Conservation (phyloP, 2,888 invertebrate genomes). For the Vanessa cardui region DNA sequence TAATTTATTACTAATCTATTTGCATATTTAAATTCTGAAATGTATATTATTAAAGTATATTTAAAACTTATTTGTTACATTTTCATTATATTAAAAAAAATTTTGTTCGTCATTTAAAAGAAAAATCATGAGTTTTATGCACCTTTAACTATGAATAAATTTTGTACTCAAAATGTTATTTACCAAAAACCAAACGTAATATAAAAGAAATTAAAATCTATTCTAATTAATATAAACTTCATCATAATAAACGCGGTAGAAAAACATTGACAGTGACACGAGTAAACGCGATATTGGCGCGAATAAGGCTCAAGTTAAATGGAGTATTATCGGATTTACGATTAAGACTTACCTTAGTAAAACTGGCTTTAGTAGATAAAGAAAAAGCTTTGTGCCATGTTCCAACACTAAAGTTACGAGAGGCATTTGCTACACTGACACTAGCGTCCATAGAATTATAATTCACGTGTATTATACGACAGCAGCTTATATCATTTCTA, state of each 20-base stretch:
- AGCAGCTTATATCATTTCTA: slow-evolving; percentile 28
- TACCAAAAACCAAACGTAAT: not conserved
- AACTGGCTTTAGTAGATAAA: slow-evolving; percentile 29
- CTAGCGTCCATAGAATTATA: slow-evolving; percentile 34
- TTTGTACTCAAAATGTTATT: not conserved
- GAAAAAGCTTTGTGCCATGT: slow-evolving; percentile 38
- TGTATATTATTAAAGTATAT: not conserved
- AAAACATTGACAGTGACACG: slow-evolving; percentile 14
- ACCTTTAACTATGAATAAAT: too few relatives aligned
- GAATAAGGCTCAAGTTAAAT: slow-evolving; percentile 37
- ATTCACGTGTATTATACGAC: slow-evolving; percentile 34
- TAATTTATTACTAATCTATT: not conserved
- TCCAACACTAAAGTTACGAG: slow-evolving; percentile 36
- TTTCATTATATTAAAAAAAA: not conserved
- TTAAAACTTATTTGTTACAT: not conserved
- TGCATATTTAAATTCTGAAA: not conserved
- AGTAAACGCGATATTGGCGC: slow-evolving; percentile 12
- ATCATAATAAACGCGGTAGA: slow-evolving; percentile 9
- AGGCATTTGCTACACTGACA: slow-evolving; percentile 30
- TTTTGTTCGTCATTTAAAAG: not conserved
- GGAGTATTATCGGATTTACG: slow-evolving; percentile 41
- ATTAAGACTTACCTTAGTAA: slow-evolving; percentile 20
- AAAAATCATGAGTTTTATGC: not conserved
- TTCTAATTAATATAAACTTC: not conserved
- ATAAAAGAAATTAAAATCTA: not conserved